These are phyloP conservation scores for Pelecanus crispus DNA, from an alignment of 2,113 vertebrate species.

Conservation along the genomic window DNA sequence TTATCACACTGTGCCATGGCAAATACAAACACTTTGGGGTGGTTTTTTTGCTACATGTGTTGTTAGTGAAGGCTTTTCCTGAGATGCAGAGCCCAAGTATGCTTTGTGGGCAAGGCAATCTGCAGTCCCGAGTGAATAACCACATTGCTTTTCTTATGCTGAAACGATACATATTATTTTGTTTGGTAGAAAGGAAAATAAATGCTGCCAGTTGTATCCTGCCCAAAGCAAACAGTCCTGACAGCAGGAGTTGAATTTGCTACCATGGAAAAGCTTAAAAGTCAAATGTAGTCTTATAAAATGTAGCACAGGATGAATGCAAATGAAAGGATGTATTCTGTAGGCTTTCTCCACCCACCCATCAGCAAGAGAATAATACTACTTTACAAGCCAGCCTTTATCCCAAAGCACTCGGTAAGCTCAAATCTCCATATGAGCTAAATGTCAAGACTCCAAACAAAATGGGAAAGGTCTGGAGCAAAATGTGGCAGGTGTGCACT, in stretches of 20 bases:
- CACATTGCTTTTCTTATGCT: not conserved
- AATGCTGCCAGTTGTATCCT: conserved; percentile 27
- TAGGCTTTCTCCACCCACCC: not conserved
- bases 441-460: not conserved
- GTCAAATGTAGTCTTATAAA: conserved; percentile 27
- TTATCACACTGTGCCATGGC: not conserved
- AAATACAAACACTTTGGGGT: not conserved
- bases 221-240: conserved; percentile 51
- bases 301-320: not conserved
- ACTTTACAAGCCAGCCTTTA: not conserved
- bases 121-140: not conserved
- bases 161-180: conserved; percentile 33
- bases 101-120: not conserved
- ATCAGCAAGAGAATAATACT: not conserved
- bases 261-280: conserved; percentile 41
- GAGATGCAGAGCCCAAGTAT: not conserved
- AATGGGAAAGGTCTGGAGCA: not conserved
- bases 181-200: conserved; percentile 52
- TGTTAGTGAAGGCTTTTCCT: not conserved
- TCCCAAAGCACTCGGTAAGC: not conserved
- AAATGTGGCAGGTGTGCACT: fast-evolving
- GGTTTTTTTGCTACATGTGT: not conserved
- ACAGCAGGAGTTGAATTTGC: conserved; percentile 46
- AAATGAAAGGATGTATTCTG: conserved; percentile 8
- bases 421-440: not conserved